Conservation (phyloP, 64 coral and sea anemone species). For the Dendrophyllia cribrosa region DNA sequence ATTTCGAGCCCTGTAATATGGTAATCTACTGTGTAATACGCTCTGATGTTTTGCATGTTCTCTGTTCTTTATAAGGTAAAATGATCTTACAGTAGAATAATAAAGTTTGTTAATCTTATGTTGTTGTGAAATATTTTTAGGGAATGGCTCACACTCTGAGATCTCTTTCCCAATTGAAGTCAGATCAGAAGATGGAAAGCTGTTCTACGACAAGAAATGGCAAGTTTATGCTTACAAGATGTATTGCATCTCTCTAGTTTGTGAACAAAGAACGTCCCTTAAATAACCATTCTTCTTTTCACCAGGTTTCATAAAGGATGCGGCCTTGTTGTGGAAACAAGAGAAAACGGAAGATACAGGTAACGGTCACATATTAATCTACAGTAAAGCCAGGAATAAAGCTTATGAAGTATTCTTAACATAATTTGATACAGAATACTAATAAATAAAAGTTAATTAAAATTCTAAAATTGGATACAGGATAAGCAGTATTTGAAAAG, state of each 20-base stretch:
- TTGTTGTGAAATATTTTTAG: constrained; percentile 23
- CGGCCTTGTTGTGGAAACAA: constrained; percentile 79
- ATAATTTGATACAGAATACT: no score
- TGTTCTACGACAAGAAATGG: constrained; percentile 99
- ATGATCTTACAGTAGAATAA: no score
- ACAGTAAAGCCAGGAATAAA: not conserved
- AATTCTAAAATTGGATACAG: no score
- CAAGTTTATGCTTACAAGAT: constrained; percentile 8
- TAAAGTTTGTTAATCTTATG: no score
- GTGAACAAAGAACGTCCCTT: not conserved
- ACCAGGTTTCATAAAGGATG: constrained; percentile 80
- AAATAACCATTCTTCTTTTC: not conserved
- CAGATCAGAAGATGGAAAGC: constrained; percentile 95
- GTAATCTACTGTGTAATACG: no score
- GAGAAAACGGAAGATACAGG: constrained; percentile 89
- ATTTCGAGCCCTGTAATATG: no score
- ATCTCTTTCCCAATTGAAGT: constrained; percentile 50
- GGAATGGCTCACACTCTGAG: constrained; percentile 67
- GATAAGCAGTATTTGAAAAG: no score
- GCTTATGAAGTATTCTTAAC: no score
- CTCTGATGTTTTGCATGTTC: no score
- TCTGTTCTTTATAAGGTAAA: no score
- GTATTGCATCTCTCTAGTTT: not conserved
- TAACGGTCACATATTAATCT: constrained; percentile 5
- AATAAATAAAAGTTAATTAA: no score